phyloP scores from a whole-genome alignment of 2,113 vertebrate species.

The Oncorhynchus nerka region DNA sequence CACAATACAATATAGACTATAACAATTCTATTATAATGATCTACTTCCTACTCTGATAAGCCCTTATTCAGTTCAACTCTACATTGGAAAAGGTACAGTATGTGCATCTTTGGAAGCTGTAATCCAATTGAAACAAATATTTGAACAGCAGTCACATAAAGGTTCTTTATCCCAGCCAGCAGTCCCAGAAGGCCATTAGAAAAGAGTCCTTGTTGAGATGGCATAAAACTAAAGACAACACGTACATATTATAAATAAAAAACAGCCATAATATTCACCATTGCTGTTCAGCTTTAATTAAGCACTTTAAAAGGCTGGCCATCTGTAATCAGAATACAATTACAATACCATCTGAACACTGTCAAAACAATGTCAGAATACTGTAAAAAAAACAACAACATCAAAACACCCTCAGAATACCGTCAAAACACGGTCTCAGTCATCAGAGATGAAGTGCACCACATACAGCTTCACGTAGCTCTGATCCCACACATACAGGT shows the following conservation, averaged over 20 bases:
- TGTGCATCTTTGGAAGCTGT: neutral
- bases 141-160: neutral
- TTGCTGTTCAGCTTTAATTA: too few relatives aligned
- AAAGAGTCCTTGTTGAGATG: neutral
- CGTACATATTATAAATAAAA: too few relatives aligned
- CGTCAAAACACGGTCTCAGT: conserved; percentile 31
- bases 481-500: conserved; percentile 89
- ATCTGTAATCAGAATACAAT: too few relatives aligned
- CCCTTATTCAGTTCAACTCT: neutral
- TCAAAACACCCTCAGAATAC: too few relatives aligned
- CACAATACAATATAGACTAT: neutral
- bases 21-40: neutral
- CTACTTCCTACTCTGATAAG: neutral
- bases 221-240: neutral
- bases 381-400: too few relatives aligned
- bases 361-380: too few relatives aligned
- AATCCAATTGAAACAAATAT: neutral
- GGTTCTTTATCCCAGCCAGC: neutral
- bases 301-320: too few relatives aligned
- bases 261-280: too few relatives aligned
- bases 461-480: conserved; percentile 81
- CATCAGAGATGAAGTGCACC: conserved; percentile 76
- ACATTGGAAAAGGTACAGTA: neutral
- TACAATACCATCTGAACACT: too few relatives aligned
- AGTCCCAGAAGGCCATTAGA: neutral